Percentiles rank a stretch among this genome's conserved stretches.
Conservation (phyloP, 2,113 vertebrate genomes). For the Carassius gibelio region DNA sequence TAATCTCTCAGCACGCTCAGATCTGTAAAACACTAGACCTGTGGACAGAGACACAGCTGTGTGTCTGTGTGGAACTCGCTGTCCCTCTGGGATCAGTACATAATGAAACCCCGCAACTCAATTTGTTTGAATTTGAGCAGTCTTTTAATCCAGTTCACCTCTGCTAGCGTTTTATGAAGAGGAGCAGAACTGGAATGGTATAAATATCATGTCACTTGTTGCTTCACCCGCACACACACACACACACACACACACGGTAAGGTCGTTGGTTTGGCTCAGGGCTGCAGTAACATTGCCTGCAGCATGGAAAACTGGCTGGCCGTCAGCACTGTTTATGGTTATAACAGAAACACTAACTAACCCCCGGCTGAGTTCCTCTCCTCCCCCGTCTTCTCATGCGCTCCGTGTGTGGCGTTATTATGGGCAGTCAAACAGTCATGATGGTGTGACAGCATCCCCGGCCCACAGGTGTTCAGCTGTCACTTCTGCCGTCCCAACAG, state of each 20-base stretch:
- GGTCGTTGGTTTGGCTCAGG: slow-evolving; percentile 31
- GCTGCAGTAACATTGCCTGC: slow-evolving; percentile 39
- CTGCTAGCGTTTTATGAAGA: slow-evolving; percentile 13
- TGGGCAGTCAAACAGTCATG: slow-evolving; percentile 31
- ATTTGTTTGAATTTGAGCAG: slow-evolving; percentile 7
- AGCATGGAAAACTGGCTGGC: slow-evolving; percentile 32
- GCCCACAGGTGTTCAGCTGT: slow-evolving; percentile 39
- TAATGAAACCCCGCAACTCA: slow-evolving; percentile 24
- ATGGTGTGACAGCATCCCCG: slow-evolving; percentile 28
- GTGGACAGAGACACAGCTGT: not conserved
- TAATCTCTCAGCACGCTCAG: not conserved
- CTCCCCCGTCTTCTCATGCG: slow-evolving; percentile 5
- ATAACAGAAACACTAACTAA: not conserved
- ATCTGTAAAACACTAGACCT: not conserved
- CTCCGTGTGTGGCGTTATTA: not conserved
- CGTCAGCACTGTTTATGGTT: slow-evolving; percentile 38
- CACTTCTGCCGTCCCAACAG: slow-evolving; percentile 20
- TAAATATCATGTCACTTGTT: slow-evolving; percentile 16
- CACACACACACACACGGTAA: slow-evolving; percentile 1
- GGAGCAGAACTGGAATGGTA: not conserved
- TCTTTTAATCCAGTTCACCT: slow-evolving; percentile 21
- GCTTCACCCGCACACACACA: not conserved
- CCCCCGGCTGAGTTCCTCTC: slow-evolving; percentile 5
- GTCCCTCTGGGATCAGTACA: not conserved
- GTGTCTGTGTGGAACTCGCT: slow-evolving; percentile 1